A percentile compares a stretch with the other conserved stretches of the same genome.
phyloP scores from a whole-genome alignment of 35 echinoderm and acorn worm genomes.

The Ophioderma brevispina region DNA sequence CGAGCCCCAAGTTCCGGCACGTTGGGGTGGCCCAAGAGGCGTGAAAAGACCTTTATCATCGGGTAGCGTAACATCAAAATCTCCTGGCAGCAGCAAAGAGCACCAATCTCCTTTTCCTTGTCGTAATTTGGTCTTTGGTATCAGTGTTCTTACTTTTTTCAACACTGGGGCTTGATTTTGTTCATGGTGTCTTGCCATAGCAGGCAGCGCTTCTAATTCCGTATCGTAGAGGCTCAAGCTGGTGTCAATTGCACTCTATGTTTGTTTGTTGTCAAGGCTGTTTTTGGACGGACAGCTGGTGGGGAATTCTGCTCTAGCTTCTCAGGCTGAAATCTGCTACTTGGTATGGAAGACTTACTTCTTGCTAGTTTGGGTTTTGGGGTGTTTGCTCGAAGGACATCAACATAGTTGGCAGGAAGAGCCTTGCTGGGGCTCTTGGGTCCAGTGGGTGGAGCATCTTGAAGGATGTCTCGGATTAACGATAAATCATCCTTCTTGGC shows the following conservation, averaged over 20 bases:
- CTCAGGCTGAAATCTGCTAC: neutral
- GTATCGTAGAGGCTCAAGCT: neutral
- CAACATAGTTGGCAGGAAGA: slow-evolving; percentile 5
- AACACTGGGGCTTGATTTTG: neutral
- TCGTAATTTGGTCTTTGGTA: slow-evolving; percentile 92
- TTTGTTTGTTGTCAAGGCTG: slow-evolving; percentile 12
- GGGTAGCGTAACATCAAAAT: slow-evolving; percentile 61
- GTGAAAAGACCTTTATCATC: slow-evolving; percentile 64
- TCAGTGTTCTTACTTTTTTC: slow-evolving; percentile 3
- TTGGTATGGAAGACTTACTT: neutral
- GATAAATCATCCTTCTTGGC: slow-evolving; percentile 56
- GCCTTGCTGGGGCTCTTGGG: neutral
- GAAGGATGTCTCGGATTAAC: neutral
- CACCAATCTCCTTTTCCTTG: slow-evolving; percentile 85
- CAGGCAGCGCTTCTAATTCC: slow-evolving; percentile 14
- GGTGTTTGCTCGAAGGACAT: slow-evolving; percentile 2
- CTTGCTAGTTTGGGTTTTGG: neutral
- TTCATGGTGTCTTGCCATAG: neutral
- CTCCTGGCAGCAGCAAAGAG: slow-evolving; percentile 80
- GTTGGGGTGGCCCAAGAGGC: slow-evolving; percentile 32
- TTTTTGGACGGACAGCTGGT: slow-evolving; percentile 20
- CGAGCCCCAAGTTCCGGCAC: slow-evolving; percentile 25
- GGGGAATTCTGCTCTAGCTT: neutral
- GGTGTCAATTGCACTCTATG: neutral
- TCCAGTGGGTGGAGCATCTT: neutral